Conservation (phyloP, 2,797 vertebrate species). For the Sylvia borin region DNA sequence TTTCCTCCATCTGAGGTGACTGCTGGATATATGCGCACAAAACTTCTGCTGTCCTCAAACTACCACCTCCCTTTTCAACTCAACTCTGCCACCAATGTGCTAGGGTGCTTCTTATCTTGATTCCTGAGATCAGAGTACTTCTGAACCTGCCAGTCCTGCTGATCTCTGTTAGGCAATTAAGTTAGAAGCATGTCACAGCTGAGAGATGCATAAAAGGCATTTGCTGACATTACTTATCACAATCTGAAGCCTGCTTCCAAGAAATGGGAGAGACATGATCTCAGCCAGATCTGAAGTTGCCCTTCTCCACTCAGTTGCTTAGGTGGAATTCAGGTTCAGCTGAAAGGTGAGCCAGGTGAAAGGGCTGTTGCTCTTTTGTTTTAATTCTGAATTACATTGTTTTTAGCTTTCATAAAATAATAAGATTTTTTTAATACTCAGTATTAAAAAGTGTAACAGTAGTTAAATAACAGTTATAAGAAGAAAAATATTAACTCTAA, state of each 20-base stretch:
- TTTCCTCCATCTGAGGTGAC: background rate
- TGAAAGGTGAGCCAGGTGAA: background rate
- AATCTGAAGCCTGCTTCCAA: conserved; percentile 2
- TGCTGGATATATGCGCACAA: rapidly evolving
- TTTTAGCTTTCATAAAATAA: background rate
- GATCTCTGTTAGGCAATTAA: conserved; percentile 51
- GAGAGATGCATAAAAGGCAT: background rate
- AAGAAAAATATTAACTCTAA: background rate
- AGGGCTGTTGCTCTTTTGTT: background rate
- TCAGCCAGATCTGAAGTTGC: background rate
- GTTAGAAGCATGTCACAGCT: conserved; percentile 38
- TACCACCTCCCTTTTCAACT: background rate
- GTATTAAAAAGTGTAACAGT: background rate
- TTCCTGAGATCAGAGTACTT: conserved; percentile 28
- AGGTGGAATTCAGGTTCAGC: background rate
- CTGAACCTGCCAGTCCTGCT: conserved; percentile 25
- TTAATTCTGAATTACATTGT: background rate
- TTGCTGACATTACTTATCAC: conserved; percentile 29
- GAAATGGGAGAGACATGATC: background rate
- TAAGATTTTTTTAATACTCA: rapidly evolving
- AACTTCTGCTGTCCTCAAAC: background rate
- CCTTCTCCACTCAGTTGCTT: background rate
- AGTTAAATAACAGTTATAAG: background rate
- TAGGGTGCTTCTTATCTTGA: background rate
- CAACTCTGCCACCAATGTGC: background rate